These are phyloP conservation scores for Parapristionchus giblindavisi DNA, from an alignment of 2,888 invertebrate genomes.

Conservation along the genomic window DNA sequence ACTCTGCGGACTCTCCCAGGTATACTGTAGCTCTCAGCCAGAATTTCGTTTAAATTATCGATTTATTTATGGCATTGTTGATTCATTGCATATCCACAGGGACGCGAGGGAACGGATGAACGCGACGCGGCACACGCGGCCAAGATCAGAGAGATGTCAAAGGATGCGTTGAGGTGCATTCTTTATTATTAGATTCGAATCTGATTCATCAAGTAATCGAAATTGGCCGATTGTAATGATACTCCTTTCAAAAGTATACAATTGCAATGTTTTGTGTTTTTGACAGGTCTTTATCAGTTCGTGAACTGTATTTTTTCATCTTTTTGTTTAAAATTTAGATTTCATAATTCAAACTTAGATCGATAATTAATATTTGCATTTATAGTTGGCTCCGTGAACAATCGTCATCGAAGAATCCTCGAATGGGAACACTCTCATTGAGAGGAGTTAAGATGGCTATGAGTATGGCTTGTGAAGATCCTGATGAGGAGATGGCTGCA, in stretches of 20 bases:
- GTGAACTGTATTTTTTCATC: no score
- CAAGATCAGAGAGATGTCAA: not conserved
- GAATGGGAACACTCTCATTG: slow-evolving; percentile 44
- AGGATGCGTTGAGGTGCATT: slow-evolving; percentile 22
- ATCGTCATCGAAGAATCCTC: slow-evolving; percentile 35
- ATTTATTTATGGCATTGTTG: not conserved
- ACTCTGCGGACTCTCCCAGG: slow-evolving; percentile 26
- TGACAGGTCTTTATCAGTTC: not conserved
- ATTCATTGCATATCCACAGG: not conserved
- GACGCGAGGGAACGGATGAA: not conserved
- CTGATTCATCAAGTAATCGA: not conserved
- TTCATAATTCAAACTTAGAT: no score
- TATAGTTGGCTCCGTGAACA: slow-evolving; percentile 38
- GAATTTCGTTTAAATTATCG: not conserved
- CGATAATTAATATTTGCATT: no score
- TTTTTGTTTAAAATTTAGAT: no score
- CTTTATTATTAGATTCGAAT: not conserved
- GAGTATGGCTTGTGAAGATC: slow-evolving; percentile 43
- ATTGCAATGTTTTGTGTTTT: not conserved
- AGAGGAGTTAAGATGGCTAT: slow-evolving; percentile 45
- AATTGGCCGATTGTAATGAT: not conserved
- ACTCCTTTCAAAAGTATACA: not conserved
- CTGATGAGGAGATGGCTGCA: slow-evolving; percentile 35
- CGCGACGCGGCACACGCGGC: slow-evolving; percentile 8
- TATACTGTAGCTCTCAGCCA: not conserved